Percentiles rank a stretch among this genome's conserved stretches.
phyloP scores from a whole-genome alignment of 1,140 invertebrate genomes.

The Gonioctena quinquepunctata region DNA sequence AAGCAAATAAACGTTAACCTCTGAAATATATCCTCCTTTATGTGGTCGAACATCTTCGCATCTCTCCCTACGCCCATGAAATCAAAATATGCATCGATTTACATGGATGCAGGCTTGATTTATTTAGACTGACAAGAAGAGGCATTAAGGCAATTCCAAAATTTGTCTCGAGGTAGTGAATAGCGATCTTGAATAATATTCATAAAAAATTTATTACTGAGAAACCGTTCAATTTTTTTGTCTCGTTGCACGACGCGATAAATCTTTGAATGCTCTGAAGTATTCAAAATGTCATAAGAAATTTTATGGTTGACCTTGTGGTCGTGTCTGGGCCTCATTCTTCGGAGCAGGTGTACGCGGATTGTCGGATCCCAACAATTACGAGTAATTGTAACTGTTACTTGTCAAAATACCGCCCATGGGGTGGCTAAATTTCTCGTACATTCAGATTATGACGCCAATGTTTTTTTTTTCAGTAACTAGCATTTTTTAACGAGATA shows the following conservation, averaged over 20 bases:
- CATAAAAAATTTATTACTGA: constrained; percentile 11
- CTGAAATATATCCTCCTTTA: no score
- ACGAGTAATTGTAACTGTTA: not conserved
- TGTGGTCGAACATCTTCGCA: not conserved
- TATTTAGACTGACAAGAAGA: constrained; percentile 24
- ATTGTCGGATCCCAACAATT: not conserved
- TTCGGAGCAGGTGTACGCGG: not conserved
- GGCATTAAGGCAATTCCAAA: constrained; percentile 13
- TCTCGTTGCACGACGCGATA: not conserved
- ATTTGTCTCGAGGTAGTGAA: constrained; percentile 25
- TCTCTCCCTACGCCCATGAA: constrained; percentile 15
- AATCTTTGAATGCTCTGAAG: constrained; percentile 1
- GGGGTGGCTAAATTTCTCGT: not conserved
- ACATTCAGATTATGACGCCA: no score
- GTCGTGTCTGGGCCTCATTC: not conserved
- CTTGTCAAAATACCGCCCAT: not conserved
- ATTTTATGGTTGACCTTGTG: not conserved
- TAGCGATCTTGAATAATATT: constrained; percentile 8
- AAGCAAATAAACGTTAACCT: no score
- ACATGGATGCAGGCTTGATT: constrained; percentile 26
- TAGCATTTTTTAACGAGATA: no score
- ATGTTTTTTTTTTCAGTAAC: no score
- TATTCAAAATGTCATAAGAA: constrained; percentile 4
- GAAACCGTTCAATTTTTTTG: constrained; percentile 5
- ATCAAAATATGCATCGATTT: constrained; percentile 44